These are phyloP conservation scores for Stegophylla sp. DNA, from an alignment of 2,888 invertebrate species.

Conservation along the genomic window DNA sequence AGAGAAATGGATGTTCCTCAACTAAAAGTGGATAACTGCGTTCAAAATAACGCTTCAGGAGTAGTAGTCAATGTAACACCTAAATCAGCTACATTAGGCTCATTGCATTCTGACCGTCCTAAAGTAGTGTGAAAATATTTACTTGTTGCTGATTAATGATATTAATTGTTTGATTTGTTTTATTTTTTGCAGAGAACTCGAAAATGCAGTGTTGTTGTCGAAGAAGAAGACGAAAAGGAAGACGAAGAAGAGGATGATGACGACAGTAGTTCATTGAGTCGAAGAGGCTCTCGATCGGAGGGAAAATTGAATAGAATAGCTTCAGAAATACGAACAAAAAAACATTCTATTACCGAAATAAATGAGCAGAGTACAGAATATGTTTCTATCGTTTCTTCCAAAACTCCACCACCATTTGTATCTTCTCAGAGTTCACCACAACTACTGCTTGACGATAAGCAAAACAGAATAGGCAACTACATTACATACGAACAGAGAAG, in stretches of 20 bases:
- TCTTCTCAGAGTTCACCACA: slow-evolving; percentile 66
- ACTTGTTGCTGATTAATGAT: slow-evolving; percentile 63
- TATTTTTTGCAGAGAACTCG: slow-evolving; percentile 74
- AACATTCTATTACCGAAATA: slow-evolving; percentile 61
- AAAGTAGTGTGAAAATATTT: slow-evolving; percentile 28
- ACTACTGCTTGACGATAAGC: slow-evolving; percentile 66
- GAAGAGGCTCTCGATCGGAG: slow-evolving; percentile 81
- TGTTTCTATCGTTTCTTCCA: slow-evolving; percentile 66
- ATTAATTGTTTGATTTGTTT: slow-evolving; percentile 69
- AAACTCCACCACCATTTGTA: slow-evolving; percentile 64
- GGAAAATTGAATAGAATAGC: slow-evolving; percentile 76
- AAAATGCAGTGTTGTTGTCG: slow-evolving; percentile 90
- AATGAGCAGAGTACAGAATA: slow-evolving; percentile 62
- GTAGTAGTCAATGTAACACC: not conserved
- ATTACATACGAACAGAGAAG: slow-evolving; percentile 69
- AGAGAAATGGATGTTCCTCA: slow-evolving; percentile 21
- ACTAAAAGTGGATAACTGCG: slow-evolving; percentile 39
- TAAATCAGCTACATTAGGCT: slow-evolving; percentile 43
- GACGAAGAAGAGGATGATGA: slow-evolving; percentile 66
- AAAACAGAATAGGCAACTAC: slow-evolving; percentile 33
- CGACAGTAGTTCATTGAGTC: slow-evolving; percentile 69
- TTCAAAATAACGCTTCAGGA: slow-evolving; percentile 2
- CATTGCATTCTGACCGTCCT: slow-evolving; percentile 45
- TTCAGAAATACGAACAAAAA: slow-evolving; percentile 66
- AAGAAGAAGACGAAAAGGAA: slow-evolving; percentile 91